Evolutionary conservation across 2,113 vertebrate genomes (phyloP).

Genomic region (Mesocricetus auratus): DNA sequence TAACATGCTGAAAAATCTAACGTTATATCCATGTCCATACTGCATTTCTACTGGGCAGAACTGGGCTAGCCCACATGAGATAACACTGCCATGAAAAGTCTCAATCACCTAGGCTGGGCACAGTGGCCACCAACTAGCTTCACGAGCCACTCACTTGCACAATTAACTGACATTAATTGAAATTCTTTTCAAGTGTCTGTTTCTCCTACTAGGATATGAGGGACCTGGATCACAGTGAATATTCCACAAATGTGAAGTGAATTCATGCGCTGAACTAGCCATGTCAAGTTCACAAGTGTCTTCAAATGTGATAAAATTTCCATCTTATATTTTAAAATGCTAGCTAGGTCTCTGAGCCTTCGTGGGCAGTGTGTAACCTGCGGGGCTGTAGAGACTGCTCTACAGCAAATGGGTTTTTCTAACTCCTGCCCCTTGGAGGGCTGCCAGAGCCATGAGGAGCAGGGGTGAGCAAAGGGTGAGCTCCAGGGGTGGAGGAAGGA

Average conservation of each 20-base stretch:
- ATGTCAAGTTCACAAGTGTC: neutral
- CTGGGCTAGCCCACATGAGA: neutral
- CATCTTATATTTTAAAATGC: slow-evolving; percentile 39
- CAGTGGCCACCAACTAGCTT: neutral
- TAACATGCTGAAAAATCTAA: slow-evolving; percentile 1
- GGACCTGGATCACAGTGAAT: neutral
- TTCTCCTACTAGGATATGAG: neutral
- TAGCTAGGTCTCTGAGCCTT: neutral
- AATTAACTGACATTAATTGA: neutral
- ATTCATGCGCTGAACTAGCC: neutral
- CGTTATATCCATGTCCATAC: neutral
- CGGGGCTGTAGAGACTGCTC: neutral
- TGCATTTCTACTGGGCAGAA: neutral
- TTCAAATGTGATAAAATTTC: slow-evolving; percentile 13
- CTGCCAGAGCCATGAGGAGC: neutral
- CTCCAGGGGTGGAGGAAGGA: neutral
- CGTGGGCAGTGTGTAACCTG: neutral
- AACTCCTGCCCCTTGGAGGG: slow-evolving; percentile 19
- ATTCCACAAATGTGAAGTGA: slow-evolving; percentile 19
- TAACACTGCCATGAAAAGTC: neutral
- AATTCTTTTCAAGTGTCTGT: neutral
- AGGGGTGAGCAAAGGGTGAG: neutral
- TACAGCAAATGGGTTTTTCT: neutral
- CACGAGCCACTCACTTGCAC: neutral
- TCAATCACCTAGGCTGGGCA: neutral